These are phyloP conservation scores for Herminia tarsipennalis DNA, from an alignment of 2,888 invertebrate genomes.

Conservation along the genomic window DNA sequence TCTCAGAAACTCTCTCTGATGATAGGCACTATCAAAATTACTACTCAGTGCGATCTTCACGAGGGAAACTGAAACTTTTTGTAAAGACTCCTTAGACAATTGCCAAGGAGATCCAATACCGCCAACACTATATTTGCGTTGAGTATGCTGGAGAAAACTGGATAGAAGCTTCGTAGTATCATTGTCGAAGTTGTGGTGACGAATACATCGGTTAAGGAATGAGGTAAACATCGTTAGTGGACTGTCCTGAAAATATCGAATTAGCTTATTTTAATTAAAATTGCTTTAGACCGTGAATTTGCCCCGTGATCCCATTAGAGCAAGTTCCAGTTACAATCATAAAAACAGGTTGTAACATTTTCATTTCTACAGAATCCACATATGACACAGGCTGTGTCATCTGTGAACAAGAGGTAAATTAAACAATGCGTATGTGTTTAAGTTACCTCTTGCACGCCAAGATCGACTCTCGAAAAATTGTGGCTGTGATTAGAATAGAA, in stretches of 20 bases:
- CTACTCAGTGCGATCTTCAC: conserved; percentile 86
- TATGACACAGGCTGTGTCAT: no score
- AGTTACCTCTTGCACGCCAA: no score
- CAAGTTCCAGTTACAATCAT: no score
- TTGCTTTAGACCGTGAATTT: no score
- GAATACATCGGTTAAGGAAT: conserved; percentile 84
- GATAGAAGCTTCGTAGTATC: conserved; percentile 66
- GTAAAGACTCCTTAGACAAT: conserved; percentile 82
- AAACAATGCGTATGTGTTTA: no score
- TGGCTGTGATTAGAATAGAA: no score
- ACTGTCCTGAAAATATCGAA: conserved; percentile 84
- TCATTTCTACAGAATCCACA: no score
- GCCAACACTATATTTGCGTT: conserved; percentile 72
- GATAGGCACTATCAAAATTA: conserved; percentile 87
- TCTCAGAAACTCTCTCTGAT: conserved; percentile 87
- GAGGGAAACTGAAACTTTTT: conserved; percentile 84
- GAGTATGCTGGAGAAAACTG: conserved; percentile 68
- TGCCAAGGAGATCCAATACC: conserved; percentile 62
- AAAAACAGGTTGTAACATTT: no score
- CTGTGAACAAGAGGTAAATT: no score
- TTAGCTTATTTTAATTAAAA: no score
- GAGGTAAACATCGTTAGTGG: conserved; percentile 86
- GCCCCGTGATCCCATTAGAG: no score
- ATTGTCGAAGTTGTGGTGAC: conserved; percentile 75
- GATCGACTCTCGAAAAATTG: no score